Conservation (phyloP, 1,140 invertebrate genomes). For the Psix sp. region DNA sequence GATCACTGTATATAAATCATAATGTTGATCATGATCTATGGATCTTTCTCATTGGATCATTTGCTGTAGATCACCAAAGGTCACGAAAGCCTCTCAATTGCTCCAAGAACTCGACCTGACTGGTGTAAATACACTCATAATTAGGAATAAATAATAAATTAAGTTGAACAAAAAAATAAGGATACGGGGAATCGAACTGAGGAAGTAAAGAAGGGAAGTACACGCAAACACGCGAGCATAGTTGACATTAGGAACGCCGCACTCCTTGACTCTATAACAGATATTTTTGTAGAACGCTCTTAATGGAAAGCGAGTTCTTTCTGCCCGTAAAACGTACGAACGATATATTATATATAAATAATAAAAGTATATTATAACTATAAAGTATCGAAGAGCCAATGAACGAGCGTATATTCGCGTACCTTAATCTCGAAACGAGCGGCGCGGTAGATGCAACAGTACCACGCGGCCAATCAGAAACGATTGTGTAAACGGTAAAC, state of each 20-base stretch:
- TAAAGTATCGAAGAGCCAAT: conserved; percentile 28
- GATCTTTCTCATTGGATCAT: too few relatives aligned
- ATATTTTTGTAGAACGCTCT: conserved; percentile 73
- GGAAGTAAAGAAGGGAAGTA: conserved; percentile 1
- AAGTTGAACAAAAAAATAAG: conserved; percentile 38
- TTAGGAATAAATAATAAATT: too few relatives aligned
- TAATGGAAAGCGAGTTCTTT: conserved; percentile 69
- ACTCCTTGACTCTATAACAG: conserved; percentile 67
- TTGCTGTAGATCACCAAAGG: too few relatives aligned
- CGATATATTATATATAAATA: conserved; percentile 49
- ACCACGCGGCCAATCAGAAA: too few relatives aligned
- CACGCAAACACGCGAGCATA: conserved; percentile 35
- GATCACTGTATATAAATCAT: too few relatives aligned
- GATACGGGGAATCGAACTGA: conserved; percentile 1
- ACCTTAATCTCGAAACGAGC: conserved; percentile 31
- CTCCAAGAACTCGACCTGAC: too few relatives aligned
- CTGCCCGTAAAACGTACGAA: conserved; percentile 62
- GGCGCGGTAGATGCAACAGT: not conserved
- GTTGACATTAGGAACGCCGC: conserved; percentile 64
- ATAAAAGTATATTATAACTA: conserved; percentile 49
- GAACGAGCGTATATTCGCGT: conserved; percentile 16
- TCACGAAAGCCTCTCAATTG: too few relatives aligned
- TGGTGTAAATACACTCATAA: too few relatives aligned
- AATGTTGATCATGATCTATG: too few relatives aligned
- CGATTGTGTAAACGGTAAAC: too few relatives aligned